phyloP scores from a whole-genome alignment of 1,140 invertebrate species.

The Macrotrachela quadricornifera region DNA sequence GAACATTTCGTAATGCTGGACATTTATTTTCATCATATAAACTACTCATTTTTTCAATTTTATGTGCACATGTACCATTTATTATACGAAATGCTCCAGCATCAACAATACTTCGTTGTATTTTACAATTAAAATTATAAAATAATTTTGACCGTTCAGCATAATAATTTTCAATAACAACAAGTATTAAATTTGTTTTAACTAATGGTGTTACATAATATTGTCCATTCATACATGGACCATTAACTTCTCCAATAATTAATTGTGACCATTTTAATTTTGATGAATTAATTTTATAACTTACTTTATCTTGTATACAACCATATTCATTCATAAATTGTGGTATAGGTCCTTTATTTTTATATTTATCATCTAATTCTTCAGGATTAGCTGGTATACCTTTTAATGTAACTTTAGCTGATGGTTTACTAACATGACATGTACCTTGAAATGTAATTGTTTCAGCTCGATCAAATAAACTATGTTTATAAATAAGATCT shows the following conservation, averaged over 20 bases:
- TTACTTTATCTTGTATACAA: constrained; percentile 31
- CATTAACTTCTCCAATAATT: constrained; percentile 31
- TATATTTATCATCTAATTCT: constrained; percentile 29
- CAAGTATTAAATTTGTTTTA: constrained; percentile 30
- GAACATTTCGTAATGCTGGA: constrained; percentile 11
- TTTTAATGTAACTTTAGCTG: constrained; percentile 28
- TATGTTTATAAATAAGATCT: constrained; percentile 29
- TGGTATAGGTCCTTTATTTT: constrained; percentile 30
- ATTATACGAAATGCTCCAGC: constrained; percentile 31
- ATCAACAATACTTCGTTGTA: constrained; percentile 29
- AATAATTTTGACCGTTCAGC: constrained; percentile 20
- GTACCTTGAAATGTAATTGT: constrained; percentile 29
- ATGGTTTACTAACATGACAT: constrained; percentile 26
- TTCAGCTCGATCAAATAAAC: constrained; percentile 26
- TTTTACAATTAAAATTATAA: constrained; percentile 33
- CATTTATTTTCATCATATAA: constrained; percentile 23
- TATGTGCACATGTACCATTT: constrained; percentile 31
- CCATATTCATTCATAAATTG: constrained; percentile 30
- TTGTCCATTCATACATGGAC: constrained; percentile 32
- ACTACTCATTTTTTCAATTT: constrained; percentile 18
- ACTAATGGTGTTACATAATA: constrained; percentile 31
- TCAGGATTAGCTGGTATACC: constrained; percentile 31
- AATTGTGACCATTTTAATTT: constrained; percentile 24
- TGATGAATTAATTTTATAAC: constrained; percentile 19
- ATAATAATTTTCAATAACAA: constrained; percentile 32